Conservation (phyloP, 2,113 vertebrate genomes). For the Periophthalmus modestus region DNA sequence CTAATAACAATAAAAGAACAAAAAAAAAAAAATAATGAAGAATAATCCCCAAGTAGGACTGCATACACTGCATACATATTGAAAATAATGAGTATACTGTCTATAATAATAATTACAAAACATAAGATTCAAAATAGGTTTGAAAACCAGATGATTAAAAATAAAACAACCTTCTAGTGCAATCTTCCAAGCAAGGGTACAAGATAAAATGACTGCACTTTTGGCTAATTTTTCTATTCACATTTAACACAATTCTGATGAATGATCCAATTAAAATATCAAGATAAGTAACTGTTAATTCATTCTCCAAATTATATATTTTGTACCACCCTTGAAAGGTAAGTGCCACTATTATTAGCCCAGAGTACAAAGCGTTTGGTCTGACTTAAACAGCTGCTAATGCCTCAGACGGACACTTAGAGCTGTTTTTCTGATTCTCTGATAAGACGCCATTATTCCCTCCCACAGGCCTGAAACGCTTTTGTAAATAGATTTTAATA, state of each 20-base stretch:
- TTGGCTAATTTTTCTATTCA: no score
- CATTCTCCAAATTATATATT: neutral
- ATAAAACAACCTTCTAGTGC: no score
- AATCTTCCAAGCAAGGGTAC: no score
- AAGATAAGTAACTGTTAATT: neutral
- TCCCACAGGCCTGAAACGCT: slow-evolving; percentile 18
- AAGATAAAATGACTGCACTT: no score
- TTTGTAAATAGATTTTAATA: slow-evolving; percentile 64
- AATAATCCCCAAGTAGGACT: no score
- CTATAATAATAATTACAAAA: neutral
- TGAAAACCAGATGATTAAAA: no score
- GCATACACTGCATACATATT: no score
- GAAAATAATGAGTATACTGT: no score
- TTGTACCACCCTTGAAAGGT: neutral
- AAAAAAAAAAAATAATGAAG: no score
- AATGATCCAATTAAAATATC: no score
- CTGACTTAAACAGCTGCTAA: slow-evolving; percentile 25
- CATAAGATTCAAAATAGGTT: neutral
- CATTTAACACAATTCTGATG: no score
- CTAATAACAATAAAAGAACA: no score
- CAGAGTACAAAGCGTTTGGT: slow-evolving; percentile 13
- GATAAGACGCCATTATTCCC: slow-evolving; percentile 11
- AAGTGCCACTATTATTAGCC: slow-evolving; percentile 18
- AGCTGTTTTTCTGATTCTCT: slow-evolving; percentile 21
- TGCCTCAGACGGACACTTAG: slow-evolving; percentile 10